Conservation (phyloP, 2,797 vertebrate genomes). For the Sebastes ruberrimus region DNA sequence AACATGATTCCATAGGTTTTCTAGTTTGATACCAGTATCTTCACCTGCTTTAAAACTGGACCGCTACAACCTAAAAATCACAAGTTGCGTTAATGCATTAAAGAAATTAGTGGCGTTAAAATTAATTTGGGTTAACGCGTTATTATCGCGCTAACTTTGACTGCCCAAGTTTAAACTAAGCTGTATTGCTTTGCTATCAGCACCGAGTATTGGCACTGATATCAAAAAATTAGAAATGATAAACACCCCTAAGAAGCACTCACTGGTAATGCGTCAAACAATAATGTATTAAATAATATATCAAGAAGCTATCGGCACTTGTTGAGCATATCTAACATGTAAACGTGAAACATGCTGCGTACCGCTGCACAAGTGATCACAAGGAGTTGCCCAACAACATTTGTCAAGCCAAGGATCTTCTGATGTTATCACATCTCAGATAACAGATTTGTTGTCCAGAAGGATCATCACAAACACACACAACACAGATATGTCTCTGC, state of each 20-base stretch:
- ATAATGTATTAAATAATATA: not conserved
- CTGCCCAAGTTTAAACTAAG: too few species aligned
- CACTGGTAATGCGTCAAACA: not conserved
- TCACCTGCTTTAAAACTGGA: too few species aligned
- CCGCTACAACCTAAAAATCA: too few species aligned
- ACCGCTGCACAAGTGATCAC: not conserved
- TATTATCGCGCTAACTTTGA: too few species aligned
- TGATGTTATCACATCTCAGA: conserved; percentile 72
- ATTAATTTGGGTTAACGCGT: too few species aligned
- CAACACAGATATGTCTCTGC: conserved; percentile 42
- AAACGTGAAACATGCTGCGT: not conserved
- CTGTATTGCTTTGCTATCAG: not conserved
- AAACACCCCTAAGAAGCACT: not conserved
- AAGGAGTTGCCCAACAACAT: conserved; percentile 41
- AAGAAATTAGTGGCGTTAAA: too few species aligned
- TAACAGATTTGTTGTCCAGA: conserved; percentile 66
- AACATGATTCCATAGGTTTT: too few species aligned
- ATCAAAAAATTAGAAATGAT: not conserved
- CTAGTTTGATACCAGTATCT: too few species aligned
- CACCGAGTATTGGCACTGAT: not conserved
- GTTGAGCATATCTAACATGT: not conserved
- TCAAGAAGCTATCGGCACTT: not conserved
- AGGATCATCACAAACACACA: conserved; percentile 65
- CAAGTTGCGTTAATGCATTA: too few species aligned
- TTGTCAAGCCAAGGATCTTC: conserved; percentile 56